These are phyloP conservation scores for Rhagologus leucostigma DNA, from an alignment of 2,113 vertebrate species.

Conservation along the genomic window DNA sequence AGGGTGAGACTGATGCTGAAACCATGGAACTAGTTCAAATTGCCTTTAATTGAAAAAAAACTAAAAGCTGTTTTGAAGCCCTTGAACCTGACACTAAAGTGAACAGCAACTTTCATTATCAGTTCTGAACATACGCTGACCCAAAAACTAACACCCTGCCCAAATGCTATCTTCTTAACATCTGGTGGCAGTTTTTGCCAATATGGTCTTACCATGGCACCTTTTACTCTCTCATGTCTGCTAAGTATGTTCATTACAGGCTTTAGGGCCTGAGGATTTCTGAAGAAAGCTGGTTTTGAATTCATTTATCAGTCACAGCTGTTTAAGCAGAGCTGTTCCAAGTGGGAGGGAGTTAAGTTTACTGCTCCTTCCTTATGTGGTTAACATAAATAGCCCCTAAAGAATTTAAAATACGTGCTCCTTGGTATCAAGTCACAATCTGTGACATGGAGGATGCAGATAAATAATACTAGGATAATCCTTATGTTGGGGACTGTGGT, in stretches of 20 bases:
- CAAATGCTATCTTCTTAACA: neutral
- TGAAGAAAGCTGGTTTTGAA: neutral
- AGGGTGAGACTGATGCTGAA: neutral
- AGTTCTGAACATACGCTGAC: neutral
- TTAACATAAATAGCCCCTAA: neutral
- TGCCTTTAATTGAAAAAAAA: neutral
- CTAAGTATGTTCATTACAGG: neutral
- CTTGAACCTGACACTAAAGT: neutral
- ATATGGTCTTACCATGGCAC: neutral
- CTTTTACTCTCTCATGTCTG: neutral
- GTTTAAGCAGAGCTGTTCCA: neutral
- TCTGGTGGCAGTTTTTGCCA: neutral
- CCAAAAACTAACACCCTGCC: accelerated
- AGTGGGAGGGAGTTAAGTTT: neutral
- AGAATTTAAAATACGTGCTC: neutral
- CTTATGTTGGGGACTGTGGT: neutral
- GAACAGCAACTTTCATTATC: neutral
- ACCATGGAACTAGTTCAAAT: neutral
- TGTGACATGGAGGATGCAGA: neutral
- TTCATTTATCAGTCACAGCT: neutral
- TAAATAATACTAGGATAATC: neutral
- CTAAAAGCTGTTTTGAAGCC: neutral
- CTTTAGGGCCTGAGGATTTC: neutral
- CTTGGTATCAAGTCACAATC: neutral
- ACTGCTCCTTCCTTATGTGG: neutral